Evolutionary conservation across 1,140 invertebrate genomes (phyloP), one percentile per base, ranked within the genome.

Genomic region (Heliconius nattereri): DNA sequence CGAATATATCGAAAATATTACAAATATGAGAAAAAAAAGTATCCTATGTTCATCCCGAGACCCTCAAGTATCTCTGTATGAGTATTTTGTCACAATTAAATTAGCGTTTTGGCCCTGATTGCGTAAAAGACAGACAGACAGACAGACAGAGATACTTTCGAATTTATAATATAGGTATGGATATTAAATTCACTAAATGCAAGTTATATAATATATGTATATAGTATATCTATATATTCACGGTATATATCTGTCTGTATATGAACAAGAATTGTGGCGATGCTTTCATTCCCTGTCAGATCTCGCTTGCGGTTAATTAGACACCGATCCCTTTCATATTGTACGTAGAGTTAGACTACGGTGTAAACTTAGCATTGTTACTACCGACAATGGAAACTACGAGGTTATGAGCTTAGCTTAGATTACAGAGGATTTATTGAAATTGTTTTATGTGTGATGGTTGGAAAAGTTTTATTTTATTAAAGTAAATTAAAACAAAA

Each of bases 281-380:
- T 60, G 57, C 57, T 60, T 26, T 26, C 57, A 60, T 60, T 60
- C 23, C 57, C 57, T 26, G 23, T 60, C 57, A 60, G 57, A 26
- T 60, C 57, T 60, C 57, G 57, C 57, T 60, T 60, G 57, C 57
- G 57, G 57, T 60, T 60, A 60, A 60, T 60, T 60, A 60, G 57
- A 60, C 57, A 60, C n/a, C 57, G 57, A 60, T 60, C 57, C 57
- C 57, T 66, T 66, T 66, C 60, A 66, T 60, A 60, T 60, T 60
- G 54, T 60, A 60, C 7, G 49, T 52, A 20, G 54, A 60, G 54
- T 60, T 60, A 23, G 54, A 60, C n/a, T 23, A 23, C 20, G n/a
- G 54, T 2, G 19, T 26, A 11, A 66, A 66, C 60, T 66, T 66
- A 60, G 20, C n/a, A 60, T 60, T 29, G 60, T 66, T 66, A 66